Base-by-base conservation (phyloP, 2,797 vertebrate species). In the Danio jaintianensis region DNA sequence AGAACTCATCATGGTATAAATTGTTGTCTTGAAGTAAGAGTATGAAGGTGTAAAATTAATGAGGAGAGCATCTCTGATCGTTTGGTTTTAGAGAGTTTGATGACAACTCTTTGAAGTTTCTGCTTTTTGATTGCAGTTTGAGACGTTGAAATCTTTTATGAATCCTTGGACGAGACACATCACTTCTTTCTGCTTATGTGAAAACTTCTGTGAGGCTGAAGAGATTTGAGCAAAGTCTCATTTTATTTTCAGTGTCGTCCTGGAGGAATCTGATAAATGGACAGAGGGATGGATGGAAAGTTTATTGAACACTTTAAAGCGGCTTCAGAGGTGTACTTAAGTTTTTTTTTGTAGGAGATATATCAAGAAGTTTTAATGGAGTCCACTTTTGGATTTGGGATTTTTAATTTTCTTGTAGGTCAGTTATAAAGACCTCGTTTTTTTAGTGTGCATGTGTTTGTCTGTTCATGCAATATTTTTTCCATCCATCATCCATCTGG, bases 41-140 rank as follows among this genome's bases (percentile, higher is more conserved):
- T 7, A 18, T 12, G 18, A 7, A 5, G 7, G 20, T 9, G 36
- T 38, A 5, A 52, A 38, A 9, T 50, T 10, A 4, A 20, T 42
- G 67, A 18, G 48, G 36, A 40, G 4, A 13, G 36, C 38, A 40
- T 10, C 10, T 70, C 68, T 55, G 50, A 70, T 55, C 29, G 50
- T 16, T 36, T 0, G 59, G 4, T 61, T 15, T 36, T 15, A 5
- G 12, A 52, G 9, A 69, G 11, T 38, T 69, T 11, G 13, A 36
- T 50, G 22, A 50, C 18, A 50, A 36, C 22, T 47, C 11, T 66
- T 38, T 61, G 29, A 48, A 68, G 43, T 48, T 12, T 43, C 13
- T 12, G 63, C 42, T 66, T 63, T 64, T 18, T 66, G 5, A 64
- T 66, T 67, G 45, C 20, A 9, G 4, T 68, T 36, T 68, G 13